A percentile compares a stretch with the other conserved stretches of the same genome.
These are phyloP conservation scores for Ariolimax columbianus DNA, from an alignment of 2,888 invertebrate genomes.

Conservation along the genomic window DNA sequence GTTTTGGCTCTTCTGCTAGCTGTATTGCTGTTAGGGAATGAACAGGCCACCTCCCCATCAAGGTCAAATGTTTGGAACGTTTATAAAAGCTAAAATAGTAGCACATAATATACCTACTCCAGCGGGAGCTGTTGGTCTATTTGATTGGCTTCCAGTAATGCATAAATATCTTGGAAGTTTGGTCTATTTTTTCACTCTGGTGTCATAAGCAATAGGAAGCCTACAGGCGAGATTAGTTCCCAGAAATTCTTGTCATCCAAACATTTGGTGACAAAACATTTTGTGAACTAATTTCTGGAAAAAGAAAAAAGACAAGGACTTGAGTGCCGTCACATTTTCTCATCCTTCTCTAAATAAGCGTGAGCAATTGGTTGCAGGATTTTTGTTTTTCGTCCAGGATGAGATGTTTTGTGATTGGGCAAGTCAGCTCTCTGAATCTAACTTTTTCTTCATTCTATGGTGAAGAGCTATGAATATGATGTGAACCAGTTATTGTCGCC, in stretches of 20 bases:
- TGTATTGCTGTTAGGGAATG: no score
- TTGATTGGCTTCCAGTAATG: no score
- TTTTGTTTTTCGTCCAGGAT: slow-evolving; percentile 32
- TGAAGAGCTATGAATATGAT: not conserved
- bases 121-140: no score
- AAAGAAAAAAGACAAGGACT: not conserved
- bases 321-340: slow-evolving; percentile 26
- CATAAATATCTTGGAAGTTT: no score
- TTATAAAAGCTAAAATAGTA: no score
- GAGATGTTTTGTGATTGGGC: slow-evolving; percentile 22
- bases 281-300: not conserved
- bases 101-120: no score
- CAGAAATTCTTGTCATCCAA: not conserved
- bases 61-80: no score
- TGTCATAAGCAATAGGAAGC: no score
- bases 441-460: not conserved
- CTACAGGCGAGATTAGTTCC: not conserved
- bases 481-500: not conserved
- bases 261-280: no score
- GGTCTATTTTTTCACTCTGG: no score
- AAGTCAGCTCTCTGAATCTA: not conserved
- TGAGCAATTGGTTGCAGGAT: not conserved
- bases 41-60: no score
- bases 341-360: slow-evolving; percentile 10
- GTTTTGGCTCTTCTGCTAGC: not conserved